Percentiles rank a stretch among this genome's conserved stretches.
These are phyloP conservation scores for Lerista edwardsae DNA, from an alignment of 2,797 vertebrate species.

Conservation along the genomic window DNA sequence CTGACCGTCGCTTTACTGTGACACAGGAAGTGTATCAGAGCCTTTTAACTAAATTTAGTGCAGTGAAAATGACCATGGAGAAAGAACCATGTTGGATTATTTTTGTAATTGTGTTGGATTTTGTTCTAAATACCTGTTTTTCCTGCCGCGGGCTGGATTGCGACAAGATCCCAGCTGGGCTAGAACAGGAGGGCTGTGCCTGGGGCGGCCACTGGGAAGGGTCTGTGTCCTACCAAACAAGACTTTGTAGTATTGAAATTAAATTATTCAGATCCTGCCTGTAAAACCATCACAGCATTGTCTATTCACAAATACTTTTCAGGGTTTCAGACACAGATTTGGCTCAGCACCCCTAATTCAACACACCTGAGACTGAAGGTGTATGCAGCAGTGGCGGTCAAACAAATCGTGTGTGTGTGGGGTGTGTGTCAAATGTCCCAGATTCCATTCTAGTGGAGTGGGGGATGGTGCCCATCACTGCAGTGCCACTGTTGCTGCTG, in stretches of 20 bases:
- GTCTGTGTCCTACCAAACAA: constrained; percentile 32
- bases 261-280: constrained; percentile 35
- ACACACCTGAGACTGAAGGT: no score
- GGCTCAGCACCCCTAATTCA: no score
- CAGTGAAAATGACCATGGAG: constrained; percentile 38
- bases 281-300: not conserved
- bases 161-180: not conserved
- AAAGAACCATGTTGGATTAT: constrained; percentile 44
- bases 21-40: constrained; percentile 48
- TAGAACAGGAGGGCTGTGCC: not conserved
- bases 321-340: no score
- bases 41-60: constrained; percentile 30
- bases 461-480: no score
- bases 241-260: constrained; percentile 37
- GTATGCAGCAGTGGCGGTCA: no score
- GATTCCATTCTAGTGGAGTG: no score
- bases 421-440: no score
- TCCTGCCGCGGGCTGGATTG: constrained; percentile 15
- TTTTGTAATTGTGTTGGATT: constrained; percentile 44
- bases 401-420: no score
- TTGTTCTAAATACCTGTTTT: constrained; percentile 32
- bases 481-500: no score
- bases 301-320: no score
- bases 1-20: constrained; percentile 23
- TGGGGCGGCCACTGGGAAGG: not conserved